These are phyloP conservation scores for Phylloscopus whistleri DNA, from an alignment of 2,113 vertebrate species.

Conservation along the genomic window DNA sequence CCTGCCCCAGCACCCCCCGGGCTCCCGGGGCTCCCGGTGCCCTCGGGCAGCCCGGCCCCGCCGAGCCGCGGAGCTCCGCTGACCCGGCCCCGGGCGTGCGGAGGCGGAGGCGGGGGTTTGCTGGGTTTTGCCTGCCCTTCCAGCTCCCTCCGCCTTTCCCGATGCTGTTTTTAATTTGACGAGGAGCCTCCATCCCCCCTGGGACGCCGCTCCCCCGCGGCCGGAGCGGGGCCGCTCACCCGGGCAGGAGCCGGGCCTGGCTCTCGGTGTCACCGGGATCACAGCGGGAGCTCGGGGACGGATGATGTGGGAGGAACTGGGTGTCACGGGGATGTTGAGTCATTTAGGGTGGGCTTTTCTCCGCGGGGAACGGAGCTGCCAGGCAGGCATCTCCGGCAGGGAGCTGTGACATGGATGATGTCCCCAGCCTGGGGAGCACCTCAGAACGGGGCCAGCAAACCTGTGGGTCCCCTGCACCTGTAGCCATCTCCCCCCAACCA, in stretches of 20 bases:
- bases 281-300: background rate
- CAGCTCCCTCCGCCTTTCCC: background rate
- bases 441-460: fast-evolving
- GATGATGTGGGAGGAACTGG: conserved; percentile 44
- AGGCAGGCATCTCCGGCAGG: conserved; percentile 1
- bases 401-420: conserved; percentile 4
- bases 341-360: conserved; percentile 52
- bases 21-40: background rate
- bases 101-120: background rate
- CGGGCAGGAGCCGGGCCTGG: background rate
- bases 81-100: background rate
- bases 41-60: background rate
- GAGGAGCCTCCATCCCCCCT: background rate
- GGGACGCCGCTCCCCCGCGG: background rate
- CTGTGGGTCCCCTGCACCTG: fast-evolving
- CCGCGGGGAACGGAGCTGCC: background rate
- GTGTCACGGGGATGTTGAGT: conserved; percentile 65
- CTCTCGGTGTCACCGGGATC: conserved; percentile 31
- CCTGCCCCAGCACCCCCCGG: background rate
- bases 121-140: background rate
- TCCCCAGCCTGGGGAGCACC: background rate
- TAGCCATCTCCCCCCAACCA: background rate
- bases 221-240: background rate
- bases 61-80: background rate
- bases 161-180: background rate